Evolutionary conservation across 2,113 vertebrate genomes (phyloP).

Genomic region (Pyrgilauda ruficollis): DNA sequence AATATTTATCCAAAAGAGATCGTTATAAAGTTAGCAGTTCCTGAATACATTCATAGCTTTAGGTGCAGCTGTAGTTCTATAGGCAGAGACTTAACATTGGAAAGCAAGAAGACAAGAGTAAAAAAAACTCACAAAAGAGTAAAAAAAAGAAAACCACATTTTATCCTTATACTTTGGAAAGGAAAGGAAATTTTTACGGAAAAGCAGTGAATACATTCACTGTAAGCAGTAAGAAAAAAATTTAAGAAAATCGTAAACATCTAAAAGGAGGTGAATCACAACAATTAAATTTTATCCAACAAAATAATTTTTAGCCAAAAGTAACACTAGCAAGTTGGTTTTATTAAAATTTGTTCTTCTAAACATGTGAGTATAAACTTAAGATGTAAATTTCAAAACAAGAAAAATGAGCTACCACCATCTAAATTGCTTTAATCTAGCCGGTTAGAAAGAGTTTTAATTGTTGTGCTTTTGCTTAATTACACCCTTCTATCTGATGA

Average conservation of each 20-base stretch:
- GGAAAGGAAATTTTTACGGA: not conserved
- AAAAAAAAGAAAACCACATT: not conserved
- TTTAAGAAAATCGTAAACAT: not conserved
- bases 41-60: not conserved
- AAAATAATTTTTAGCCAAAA: not conserved
- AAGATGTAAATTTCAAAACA: constrained; percentile 18
- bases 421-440: not conserved
- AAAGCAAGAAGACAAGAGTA: not conserved
- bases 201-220: not conserved
- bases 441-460: not conserved
- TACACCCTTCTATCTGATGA: not conserved
- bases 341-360: not conserved
- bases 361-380: not conserved
- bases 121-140: not conserved
- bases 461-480: constrained; percentile 3
- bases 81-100: not conserved
- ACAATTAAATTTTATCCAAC: not conserved
- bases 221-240: not conserved
- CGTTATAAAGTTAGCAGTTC: not conserved
- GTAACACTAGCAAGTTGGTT: not conserved
- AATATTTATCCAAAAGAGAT: constrained; percentile 17
- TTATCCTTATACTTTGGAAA: not conserved
- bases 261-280: not conserved
- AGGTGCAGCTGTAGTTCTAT: not conserved
- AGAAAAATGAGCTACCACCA: not conserved